Percentiles rank a stretch among this genome's conserved stretches.
These are phyloP conservation scores for Procavia capensis DNA, from an alignment of 2,113 vertebrate genomes.

Conservation along the genomic window DNA sequence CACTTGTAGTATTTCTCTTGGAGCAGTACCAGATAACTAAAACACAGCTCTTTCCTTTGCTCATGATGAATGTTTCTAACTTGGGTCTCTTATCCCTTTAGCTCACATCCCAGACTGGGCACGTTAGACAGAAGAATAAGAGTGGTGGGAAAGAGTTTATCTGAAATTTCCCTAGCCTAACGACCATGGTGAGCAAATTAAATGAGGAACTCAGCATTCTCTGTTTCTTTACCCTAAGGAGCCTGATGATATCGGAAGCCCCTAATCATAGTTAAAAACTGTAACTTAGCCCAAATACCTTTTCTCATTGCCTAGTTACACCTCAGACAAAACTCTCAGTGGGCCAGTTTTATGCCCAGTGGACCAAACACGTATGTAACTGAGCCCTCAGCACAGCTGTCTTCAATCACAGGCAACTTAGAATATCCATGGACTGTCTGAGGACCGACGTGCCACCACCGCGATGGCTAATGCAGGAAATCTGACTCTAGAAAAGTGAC, in stretches of 20 bases:
- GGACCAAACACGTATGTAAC: fast-evolving
- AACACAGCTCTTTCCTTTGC: too few relatives aligned
- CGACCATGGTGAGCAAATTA: background rate
- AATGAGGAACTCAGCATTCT: background rate
- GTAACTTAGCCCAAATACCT: background rate
- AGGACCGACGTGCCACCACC: background rate
- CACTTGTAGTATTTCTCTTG: too few relatives aligned
- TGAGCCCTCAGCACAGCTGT: background rate
- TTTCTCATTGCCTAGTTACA: background rate
- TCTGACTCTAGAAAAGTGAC: background rate
- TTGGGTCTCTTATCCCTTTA: background rate
- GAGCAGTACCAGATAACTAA: too few relatives aligned
- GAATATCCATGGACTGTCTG: background rate
- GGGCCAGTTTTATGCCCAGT: background rate
- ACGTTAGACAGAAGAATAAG: background rate
- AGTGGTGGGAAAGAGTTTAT: background rate
- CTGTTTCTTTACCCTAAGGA: background rate
- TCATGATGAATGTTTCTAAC: background rate
- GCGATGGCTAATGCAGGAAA: background rate
- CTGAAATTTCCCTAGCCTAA: background rate
- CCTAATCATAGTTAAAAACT: background rate
- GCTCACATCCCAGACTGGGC: background rate
- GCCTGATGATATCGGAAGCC: background rate
- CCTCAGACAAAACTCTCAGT: background rate
- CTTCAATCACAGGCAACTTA: background rate